These are phyloP conservation scores for Morone saxatilis DNA, from an alignment of 2,113 vertebrate species.

Conservation along the genomic window DNA sequence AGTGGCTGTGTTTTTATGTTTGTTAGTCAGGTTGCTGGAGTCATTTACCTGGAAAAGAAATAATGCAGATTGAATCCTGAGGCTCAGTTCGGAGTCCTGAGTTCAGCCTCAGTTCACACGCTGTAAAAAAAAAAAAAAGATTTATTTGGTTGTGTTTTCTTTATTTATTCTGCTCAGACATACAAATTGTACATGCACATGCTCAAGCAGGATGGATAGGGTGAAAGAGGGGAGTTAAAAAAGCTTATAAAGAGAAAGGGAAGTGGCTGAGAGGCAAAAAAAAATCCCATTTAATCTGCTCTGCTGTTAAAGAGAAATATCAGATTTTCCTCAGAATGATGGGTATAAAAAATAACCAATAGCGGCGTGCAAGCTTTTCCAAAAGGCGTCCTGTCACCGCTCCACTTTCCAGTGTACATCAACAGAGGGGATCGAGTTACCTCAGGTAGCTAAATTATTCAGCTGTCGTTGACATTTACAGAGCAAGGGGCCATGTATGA, in stretches of 20 bases:
- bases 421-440: conserved; percentile 70
- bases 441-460: conserved; percentile 80
- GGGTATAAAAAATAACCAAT: conserved; percentile 5
- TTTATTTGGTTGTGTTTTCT: conserved; percentile 15
- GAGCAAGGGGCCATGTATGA: conserved; percentile 61
- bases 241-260: neutral
- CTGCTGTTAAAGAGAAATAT: conserved; percentile 6
- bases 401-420: conserved; percentile 49
- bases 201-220: neutral
- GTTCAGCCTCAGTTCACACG: conserved; percentile 55
- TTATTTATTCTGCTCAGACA: conserved; percentile 25
- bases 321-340: conserved; percentile 8
- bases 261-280: neutral
- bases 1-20: conserved; percentile 38
- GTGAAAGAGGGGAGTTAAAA: neutral
- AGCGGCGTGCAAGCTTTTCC: neutral
- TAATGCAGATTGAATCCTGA: conserved; percentile 51
- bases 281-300: neutral
- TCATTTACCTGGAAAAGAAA: conserved; percentile 41
- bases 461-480: conserved; percentile 74
- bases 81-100: conserved; percentile 40
- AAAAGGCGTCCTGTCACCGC: neutral
- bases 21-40: conserved; percentile 35
- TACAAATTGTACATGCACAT: conserved; percentile 9
- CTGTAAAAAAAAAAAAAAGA: conserved; percentile 15